These are phyloP conservation scores for Loripinus fragilis DNA, from an alignment of 2,888 invertebrate genomes.

Conservation along the genomic window DNA sequence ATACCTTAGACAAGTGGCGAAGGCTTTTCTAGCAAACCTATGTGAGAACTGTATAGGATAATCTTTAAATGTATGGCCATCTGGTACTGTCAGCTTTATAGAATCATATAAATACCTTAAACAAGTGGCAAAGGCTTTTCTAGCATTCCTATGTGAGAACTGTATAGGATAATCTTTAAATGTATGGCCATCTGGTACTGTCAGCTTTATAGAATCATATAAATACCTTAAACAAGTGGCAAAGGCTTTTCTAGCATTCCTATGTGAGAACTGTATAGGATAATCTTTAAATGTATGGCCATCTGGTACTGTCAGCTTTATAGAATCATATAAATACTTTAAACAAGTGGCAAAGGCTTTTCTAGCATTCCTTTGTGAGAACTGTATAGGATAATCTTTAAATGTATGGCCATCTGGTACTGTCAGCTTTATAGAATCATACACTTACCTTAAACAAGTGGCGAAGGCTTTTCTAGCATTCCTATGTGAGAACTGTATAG, in stretches of 20 bases:
- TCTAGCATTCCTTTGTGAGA: slow-evolving; percentile 82
- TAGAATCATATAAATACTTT: slow-evolving; percentile 82
- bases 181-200: slow-evolving; percentile 83
- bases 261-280: slow-evolving; percentile 83
- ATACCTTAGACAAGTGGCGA: slow-evolving; percentile 81
- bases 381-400: slow-evolving; percentile 83
- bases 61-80: slow-evolving; percentile 84
- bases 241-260: slow-evolving; percentile 81
- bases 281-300: slow-evolving; percentile 84
- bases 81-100: slow-evolving; percentile 81
- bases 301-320: slow-evolving; percentile 82
- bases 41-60: slow-evolving; percentile 83
- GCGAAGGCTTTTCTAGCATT: slow-evolving; percentile 81
- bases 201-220: slow-evolving; percentile 80
- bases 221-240: slow-evolving; percentile 81
- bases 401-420: slow-evolving; percentile 84
- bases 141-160: slow-evolving; percentile 82
- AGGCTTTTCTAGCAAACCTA: slow-evolving; percentile 81
- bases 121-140: slow-evolving; percentile 80
- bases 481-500: slow-evolving; percentile 83
- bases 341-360: slow-evolving; percentile 80
- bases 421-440: slow-evolving; percentile 80
- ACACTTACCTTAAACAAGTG: slow-evolving; percentile 81
- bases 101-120: slow-evolving; percentile 83
- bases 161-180: slow-evolving; percentile 84